These are phyloP conservation scores for Chloroclystis v-ata DNA, from an alignment of 2,888 invertebrate genomes.

Conservation along the genomic window DNA sequence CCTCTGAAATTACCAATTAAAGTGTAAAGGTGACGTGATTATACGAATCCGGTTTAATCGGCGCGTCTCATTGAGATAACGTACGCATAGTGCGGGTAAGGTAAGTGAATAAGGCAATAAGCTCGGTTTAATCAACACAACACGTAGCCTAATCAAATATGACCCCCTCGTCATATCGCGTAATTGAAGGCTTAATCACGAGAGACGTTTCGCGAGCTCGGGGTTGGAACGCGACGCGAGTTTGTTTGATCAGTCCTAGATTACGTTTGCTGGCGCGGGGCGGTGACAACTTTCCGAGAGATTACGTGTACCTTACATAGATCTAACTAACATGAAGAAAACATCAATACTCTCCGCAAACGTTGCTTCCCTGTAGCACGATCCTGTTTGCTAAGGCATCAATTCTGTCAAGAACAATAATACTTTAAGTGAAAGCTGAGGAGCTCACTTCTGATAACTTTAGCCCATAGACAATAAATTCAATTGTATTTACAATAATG, in stretches of 20 bases:
- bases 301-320: constrained; percentile 19
- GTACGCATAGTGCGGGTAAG: constrained; percentile 47
- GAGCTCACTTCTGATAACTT: constrained; percentile 10
- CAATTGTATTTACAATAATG: constrained; percentile 22
- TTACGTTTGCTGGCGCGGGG: constrained; percentile 47
- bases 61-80: constrained; percentile 39
- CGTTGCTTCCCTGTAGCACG: not conserved
- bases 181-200: constrained; percentile 75
- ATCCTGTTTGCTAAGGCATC: not conserved
- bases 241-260: constrained; percentile 65
- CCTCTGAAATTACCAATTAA: constrained; percentile 52
- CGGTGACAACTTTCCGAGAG: constrained; percentile 48
- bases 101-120: constrained; percentile 72
- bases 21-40: constrained; percentile 38
- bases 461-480: constrained; percentile 13
- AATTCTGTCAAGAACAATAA: not conserved
- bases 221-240: constrained; percentile 35
- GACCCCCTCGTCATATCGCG: constrained; percentile 72
- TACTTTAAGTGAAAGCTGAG: constrained; percentile 1
- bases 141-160: constrained; percentile 76
- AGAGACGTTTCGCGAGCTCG: constrained; percentile 58
- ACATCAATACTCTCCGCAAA: too few species aligned
- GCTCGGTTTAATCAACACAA: constrained; percentile 75
- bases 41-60: constrained; percentile 48
- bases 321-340: too few species aligned